These are phyloP conservation scores for Deroplatys truncata DNA, from an alignment of 2,888 invertebrate species.

Conservation along the genomic window DNA sequence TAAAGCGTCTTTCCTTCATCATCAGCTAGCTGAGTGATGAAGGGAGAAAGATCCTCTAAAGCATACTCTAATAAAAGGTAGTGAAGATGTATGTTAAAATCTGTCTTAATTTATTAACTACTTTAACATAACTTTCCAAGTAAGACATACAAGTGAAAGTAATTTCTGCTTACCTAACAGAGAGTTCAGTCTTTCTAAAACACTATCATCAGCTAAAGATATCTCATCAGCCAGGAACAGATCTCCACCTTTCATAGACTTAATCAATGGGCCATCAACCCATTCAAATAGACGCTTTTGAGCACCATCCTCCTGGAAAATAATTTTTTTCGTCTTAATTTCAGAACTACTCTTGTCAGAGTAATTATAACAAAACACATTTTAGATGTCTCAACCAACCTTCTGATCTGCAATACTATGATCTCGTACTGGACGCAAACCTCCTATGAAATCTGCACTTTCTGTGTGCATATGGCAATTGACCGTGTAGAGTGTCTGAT, in stretches of 20 bases:
- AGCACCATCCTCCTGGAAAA: constrained; percentile 11
- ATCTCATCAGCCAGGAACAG: constrained; percentile 97
- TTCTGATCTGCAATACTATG: background rate
- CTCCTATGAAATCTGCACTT: constrained; percentile 95
- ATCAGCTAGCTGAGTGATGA: too few species aligned
- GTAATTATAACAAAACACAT: background rate
- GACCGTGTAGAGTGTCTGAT: constrained; percentile 68
- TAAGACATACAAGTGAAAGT: too few species aligned
- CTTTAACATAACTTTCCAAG: too few species aligned
- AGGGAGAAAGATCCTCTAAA: too few species aligned
- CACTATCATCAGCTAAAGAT: constrained; percentile 96
- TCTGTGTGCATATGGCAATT: constrained; percentile 99
- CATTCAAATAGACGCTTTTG: constrained; percentile 76
- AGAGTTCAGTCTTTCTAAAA: constrained; percentile 94
- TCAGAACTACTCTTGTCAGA: background rate
- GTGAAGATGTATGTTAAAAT: too few species aligned
- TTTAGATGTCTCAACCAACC: background rate
- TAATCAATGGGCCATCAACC: constrained; percentile 93
- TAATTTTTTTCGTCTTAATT: background rate
- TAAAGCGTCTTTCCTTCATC: too few species aligned
- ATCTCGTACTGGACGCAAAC: constrained; percentile 78
- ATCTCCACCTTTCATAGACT: constrained; percentile 82
- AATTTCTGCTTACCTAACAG: constrained; percentile 56
- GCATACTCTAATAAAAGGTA: too few species aligned
- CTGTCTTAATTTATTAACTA: too few species aligned